Base-by-base conservation (phyloP, 2,888 invertebrate species). In the Meliscaeva auricollis region DNA sequence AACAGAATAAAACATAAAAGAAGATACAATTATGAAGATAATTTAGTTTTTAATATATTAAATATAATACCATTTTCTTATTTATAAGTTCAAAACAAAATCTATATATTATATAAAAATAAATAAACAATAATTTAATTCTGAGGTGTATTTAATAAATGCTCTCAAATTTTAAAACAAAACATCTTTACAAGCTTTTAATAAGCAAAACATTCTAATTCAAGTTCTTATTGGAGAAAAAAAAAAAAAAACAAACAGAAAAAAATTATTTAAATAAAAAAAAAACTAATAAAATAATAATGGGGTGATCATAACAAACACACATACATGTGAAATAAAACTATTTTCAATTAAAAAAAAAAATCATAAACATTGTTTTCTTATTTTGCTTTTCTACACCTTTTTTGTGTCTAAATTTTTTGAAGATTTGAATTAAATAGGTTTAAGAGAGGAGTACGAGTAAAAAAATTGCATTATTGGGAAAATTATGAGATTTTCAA, bases 271-370 rank as follows among this genome's bases (percentile, higher is more conserved):
- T 38, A 38, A 32, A 32, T 7, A 70, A 70, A 48, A 48, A 72
- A 15, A 52, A 41, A 62, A n/a, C 20, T 22, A 60, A 60, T n/a
- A 44, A 60, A 44, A 41, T 26, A 50, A 50, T 50, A 46, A 62
- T 46, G 26, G 20, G 58, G 84, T 79, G 84, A 84, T 80, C 54
- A 68, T 76, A 80, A 75, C 58, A 70, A 52, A 70, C 22, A 60
- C 38, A 26, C 52, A 26, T 41, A 60, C 60, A 44, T 54, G 52
- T 69, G 66, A 75, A 85, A 85, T 76, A 76, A n/a, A 85, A 76
- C 75, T 85, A 85, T 85, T 85, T 85, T 85, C 80, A 84, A 84
- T 80, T 79, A 84, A 84, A 69, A 84, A 84, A 69, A 79, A 84
- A 48, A 66, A 15, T 32, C 30, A 15, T 17, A 15, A 44, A 0